Evolutionary conservation across 2,113 vertebrate genomes (phyloP).

Genomic region (Nerophis lumbriciformis): DNA sequence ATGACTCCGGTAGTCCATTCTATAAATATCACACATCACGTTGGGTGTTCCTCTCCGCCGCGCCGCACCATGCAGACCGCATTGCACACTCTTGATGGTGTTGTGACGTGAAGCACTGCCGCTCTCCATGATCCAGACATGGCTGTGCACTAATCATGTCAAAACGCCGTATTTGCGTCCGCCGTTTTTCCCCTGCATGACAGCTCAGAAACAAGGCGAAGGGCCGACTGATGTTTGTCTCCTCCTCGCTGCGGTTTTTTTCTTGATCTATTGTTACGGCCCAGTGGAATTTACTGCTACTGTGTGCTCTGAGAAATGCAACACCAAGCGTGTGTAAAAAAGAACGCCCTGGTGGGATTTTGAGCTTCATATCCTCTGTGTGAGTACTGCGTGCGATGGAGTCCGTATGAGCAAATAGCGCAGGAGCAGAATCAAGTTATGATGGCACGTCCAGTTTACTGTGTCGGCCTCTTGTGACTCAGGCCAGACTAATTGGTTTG

Average conservation of each 20-base stretch:
- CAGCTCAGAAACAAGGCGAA: slow-evolving; percentile 17
- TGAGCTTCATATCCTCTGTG: slow-evolving; percentile 29
- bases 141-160: slow-evolving; percentile 32
- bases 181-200: slow-evolving; percentile 15
- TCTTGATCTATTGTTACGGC: slow-evolving; percentile 44
- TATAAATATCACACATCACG: no score
- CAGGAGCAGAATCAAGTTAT: slow-evolving; percentile 22
- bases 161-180: slow-evolving; percentile 42
- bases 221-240: slow-evolving; percentile 21
- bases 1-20: no score
- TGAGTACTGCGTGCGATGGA: slow-evolving; percentile 15
- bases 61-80: slow-evolving; percentile 19
- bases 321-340: slow-evolving; percentile 54
- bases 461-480: slow-evolving; percentile 37
- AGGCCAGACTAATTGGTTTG: slow-evolving; percentile 51
- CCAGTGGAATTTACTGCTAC: slow-evolving; percentile 31
- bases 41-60: slow-evolving; percentile 7
- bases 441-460: slow-evolving; percentile 27
- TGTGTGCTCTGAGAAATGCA: slow-evolving; percentile 39
- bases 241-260: slow-evolving; percentile 26
- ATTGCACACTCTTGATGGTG: slow-evolving; percentile 24
- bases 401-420: slow-evolving; percentile 5
- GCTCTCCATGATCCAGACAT: slow-evolving; percentile 45
- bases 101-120: slow-evolving; percentile 24
- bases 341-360: slow-evolving; percentile 48